Evolutionary conservation across 2,113 vertebrate species (phyloP).

Genomic region (Labeo catla): DNA sequence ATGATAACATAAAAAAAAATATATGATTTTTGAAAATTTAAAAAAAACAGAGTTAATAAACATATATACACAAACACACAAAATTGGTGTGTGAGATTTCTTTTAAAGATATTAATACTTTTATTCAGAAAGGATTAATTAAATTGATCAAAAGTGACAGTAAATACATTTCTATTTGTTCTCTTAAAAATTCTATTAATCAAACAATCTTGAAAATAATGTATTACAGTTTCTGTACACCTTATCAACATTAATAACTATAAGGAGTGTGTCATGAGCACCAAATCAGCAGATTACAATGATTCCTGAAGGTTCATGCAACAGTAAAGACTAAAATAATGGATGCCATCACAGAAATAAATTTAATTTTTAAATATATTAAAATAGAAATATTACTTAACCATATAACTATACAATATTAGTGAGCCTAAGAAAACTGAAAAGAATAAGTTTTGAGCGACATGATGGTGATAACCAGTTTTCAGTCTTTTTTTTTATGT

Average conservation of each 20-base stretch:
- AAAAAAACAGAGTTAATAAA: no score
- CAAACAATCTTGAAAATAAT: neutral
- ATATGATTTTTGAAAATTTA: no score
- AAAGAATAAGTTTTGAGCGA: neutral
- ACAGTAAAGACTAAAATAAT: neutral
- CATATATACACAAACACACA: no score
- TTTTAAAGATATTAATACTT: no score
- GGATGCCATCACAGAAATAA: neutral
- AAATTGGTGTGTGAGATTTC: no score
- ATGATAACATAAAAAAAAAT: no score
- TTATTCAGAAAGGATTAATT: no score
- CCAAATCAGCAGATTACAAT: neutral
- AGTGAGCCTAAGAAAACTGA: neutral
- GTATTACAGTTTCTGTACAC: neutral
- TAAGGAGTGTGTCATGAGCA: neutral
- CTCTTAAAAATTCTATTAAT: no score
- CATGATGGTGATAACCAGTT: neutral
- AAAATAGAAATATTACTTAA: neutral
- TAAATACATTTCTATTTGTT: no score
- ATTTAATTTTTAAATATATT: neutral
- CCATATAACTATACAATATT: neutral
- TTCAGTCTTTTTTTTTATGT: no score
- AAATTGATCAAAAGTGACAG: no score
- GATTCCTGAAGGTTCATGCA: neutral
- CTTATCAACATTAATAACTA: neutral